Evolutionary conservation across 35 echinoderm and acorn worm genomes (phyloP), one percentile per base, ranked within the genome.

Genomic region (Ophiothrix spiculata): DNA sequence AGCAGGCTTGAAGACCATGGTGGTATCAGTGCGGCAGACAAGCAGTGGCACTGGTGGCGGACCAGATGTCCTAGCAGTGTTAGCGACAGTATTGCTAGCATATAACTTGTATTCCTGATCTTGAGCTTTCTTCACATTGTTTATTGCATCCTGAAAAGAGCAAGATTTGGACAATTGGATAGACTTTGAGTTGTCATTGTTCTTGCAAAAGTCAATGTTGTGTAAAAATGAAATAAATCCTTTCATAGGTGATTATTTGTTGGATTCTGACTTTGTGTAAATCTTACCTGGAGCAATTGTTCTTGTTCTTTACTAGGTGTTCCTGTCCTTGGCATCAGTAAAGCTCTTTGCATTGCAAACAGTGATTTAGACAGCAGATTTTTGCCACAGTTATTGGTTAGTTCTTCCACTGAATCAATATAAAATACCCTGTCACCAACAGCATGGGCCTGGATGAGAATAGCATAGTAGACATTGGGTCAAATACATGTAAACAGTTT

Each of bases 1-100:
- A 37, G 87, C 95, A 28, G 95, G 95, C 81, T 88, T 97, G 84
- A 97, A 97, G 25, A 97, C 91, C 95, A 97, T 93, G 56, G 69
- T 86, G 1, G 42, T 97, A 37, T 93, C 95, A 49, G 91, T 93
- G n/a, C 95, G 88, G 75, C 95, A 93, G 28, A 97, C 81, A 0
- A 97, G 88, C 56, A 97, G 40, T 37, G 95, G 95, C 31, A 91
- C 79, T 42, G 95, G 95, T 1, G 95, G 95, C 32, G 93, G 79
- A 75, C 37, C 37, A 60, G 42, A 69, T 6, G 17, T n/a, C 81
- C 40, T 60, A 64, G 40, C 80, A 36, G 54, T 38, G 31, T 78
- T 84, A 16, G 81, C 79, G 6, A 60, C 37, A 21, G 91, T 90
- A 86, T 97, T 97, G 76, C 79, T 84, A n/a, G 36, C 81, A 81